These are phyloP conservation scores for Melanerpes formicivorus DNA, from an alignment of 2,113 vertebrate species.

Conservation along the genomic window DNA sequence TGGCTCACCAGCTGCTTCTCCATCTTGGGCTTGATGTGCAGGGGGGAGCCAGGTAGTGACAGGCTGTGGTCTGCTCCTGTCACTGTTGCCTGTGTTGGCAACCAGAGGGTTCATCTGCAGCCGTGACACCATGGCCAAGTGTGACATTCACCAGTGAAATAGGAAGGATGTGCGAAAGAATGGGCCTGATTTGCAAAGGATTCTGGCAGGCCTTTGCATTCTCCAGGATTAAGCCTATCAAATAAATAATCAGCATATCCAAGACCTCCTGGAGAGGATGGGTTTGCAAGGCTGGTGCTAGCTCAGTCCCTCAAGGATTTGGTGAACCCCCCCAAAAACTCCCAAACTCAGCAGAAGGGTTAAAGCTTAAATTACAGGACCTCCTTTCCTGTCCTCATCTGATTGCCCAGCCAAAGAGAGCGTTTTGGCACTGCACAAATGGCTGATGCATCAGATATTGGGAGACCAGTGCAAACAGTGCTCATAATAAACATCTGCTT, in stretches of 20 bases:
- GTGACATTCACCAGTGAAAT: not conserved
- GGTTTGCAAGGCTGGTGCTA: not conserved
- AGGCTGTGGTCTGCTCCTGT: not conserved
- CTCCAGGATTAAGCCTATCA: not conserved
- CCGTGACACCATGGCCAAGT: accelerated
- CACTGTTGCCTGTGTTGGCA: not conserved
- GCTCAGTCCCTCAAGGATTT: not conserved
- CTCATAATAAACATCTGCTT: constrained; percentile 13
- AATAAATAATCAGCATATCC: constrained; percentile 8
- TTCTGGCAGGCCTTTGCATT: not conserved
- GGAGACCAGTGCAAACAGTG: not conserved
- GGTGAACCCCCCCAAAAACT: not conserved
- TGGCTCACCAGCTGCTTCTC: not conserved
- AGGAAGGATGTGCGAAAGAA: not conserved
- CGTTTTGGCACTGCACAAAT: accelerated
- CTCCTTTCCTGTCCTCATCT: not conserved
- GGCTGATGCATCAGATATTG: not conserved
- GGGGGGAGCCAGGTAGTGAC: not conserved
- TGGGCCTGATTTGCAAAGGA: not conserved
- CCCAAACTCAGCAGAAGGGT: not conserved
- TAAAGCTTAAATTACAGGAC: not conserved
- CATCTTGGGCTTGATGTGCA: not conserved
- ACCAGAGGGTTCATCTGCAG: not conserved
- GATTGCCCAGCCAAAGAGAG: not conserved
- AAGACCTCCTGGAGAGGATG: not conserved